Evolutionary conservation across 2,797 vertebrate genomes (phyloP).

Genomic region (Crax fasciolata): DNA sequence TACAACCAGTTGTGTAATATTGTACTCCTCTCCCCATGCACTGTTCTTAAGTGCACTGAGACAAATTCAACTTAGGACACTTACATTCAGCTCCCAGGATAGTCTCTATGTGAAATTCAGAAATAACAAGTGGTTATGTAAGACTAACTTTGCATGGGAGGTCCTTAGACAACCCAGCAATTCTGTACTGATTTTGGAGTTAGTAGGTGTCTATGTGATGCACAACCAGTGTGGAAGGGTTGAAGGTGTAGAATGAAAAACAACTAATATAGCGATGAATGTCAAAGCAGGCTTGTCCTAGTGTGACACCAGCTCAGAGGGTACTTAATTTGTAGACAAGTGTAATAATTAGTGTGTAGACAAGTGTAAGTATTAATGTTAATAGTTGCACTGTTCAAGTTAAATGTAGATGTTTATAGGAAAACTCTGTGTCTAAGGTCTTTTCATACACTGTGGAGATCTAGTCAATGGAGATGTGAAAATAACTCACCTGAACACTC

Average conservation of each 20-base stretch:
- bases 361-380: neutral
- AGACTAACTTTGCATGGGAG: neutral
- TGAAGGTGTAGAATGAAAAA: neutral
- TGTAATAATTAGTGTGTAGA: neutral
- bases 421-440: neutral
- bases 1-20: neutral
- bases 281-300: neutral
- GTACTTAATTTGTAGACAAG: neutral
- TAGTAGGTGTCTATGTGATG: slow-evolving; percentile 8
- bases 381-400: neutral
- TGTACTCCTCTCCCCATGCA: neutral
- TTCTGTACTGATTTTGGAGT: slow-evolving; percentile 9
- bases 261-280: neutral
- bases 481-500: neutral
- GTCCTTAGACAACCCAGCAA: slow-evolving; percentile 3
- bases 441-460: neutral
- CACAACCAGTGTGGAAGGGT: neutral
- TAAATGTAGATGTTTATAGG: neutral
- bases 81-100: neutral
- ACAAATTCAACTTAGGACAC: neutral
- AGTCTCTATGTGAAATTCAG: neutral
- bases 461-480: neutral
- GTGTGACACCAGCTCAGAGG: neutral
- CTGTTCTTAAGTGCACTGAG: neutral
- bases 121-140: neutral